Conservation (phyloP, 2,113 vertebrate genomes). For the Mormoops blainvillei region DNA sequence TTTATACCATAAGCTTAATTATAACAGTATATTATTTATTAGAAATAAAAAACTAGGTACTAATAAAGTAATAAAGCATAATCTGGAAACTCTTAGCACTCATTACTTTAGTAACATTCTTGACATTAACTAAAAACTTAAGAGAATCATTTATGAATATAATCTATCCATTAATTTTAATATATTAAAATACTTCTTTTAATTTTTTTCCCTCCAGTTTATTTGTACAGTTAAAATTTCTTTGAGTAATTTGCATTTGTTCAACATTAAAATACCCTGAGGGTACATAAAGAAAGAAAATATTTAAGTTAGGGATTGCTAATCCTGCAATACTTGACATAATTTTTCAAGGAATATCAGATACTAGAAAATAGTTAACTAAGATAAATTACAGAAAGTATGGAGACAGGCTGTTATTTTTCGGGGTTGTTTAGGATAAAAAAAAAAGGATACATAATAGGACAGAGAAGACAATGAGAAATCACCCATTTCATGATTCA, state of each 20-base stretch:
- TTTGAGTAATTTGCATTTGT: not conserved
- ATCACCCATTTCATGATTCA: not conserved
- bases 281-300: slow-evolving; percentile 20
- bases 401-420: not conserved
- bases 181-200: slow-evolving; percentile 21
- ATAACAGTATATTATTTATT: not conserved
- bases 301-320: not conserved
- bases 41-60: not conserved
- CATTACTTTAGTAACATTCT: slow-evolving; percentile 15
- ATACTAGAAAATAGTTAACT: not conserved
- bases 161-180: not conserved
- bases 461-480: not conserved
- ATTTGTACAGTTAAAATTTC: slow-evolving; percentile 36
- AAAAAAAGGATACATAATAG: not conserved
- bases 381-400: not conserved
- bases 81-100: not conserved
- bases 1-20: not conserved
- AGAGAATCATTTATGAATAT: not conserved
- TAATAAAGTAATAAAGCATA: slow-evolving; percentile 16
- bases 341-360: slow-evolving; percentile 21
- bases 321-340: not conserved
- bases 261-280: slow-evolving; percentile 16
- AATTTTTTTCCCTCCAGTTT: not conserved
- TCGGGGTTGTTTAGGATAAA: not conserved
- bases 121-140: slow-evolving; percentile 21